Percentiles rank a stretch among this genome's conserved stretches.
phyloP scores from a whole-genome alignment of 37 sponge, comb jelly and placozoan genomes.

The Oscarella lobularis region DNA sequence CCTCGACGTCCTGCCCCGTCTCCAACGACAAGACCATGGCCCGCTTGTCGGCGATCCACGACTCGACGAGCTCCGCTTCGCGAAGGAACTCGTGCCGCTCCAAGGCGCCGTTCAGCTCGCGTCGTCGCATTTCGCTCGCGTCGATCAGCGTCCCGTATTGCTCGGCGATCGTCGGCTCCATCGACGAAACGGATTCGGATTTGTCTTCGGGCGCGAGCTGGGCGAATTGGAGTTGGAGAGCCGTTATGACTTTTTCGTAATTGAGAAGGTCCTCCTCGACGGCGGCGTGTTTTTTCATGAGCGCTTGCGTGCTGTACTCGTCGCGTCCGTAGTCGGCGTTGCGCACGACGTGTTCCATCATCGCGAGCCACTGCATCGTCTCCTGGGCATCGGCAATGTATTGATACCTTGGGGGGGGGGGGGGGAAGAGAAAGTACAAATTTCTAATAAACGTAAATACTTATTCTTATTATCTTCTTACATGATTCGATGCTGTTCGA shows the following conservation, averaged over 20 bases:
- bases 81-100: background rate
- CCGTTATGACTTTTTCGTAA: background rate
- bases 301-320: conserved; percentile 23
- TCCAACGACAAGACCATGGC: background rate
- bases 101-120: background rate
- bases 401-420: too few relatives aligned
- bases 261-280: background rate
- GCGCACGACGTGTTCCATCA: conserved; percentile 24
- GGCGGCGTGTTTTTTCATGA: background rate
- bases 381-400: background rate
- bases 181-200: background rate
- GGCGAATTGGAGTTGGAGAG: background rate
- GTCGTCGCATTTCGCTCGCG: background rate
- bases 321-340: conserved; percentile 66
- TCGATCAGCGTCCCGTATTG: background rate
- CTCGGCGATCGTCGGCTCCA: background rate
- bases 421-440: too few relatives aligned
- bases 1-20: background rate
- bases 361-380: background rate
- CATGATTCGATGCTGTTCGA: background rate
- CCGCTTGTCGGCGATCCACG: background rate
- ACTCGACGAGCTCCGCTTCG: background rate
- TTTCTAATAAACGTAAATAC: too few relatives aligned
- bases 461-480: too few relatives aligned
- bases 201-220: background rate